Evolutionary conservation across 2,113 vertebrate genomes (phyloP).

Genomic region (Nothocercus nigrocapillus): DNA sequence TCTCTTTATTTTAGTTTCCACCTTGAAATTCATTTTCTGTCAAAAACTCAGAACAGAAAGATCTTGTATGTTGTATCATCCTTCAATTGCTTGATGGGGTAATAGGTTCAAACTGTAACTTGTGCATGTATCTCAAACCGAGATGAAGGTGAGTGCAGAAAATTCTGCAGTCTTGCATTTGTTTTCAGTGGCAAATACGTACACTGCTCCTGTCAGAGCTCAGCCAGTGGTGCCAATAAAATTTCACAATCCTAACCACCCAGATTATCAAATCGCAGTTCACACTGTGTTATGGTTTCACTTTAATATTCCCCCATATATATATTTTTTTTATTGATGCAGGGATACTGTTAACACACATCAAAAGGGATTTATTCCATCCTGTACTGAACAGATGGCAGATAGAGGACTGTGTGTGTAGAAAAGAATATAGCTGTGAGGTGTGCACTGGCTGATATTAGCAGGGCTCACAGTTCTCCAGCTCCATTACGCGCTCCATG

Average conservation of each 20-base stretch:
- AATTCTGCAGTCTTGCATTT: not conserved
- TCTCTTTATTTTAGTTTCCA: not conserved
- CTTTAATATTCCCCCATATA: not conserved
- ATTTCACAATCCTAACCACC: not conserved
- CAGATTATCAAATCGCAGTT: not conserved
- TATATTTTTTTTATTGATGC: not conserved
- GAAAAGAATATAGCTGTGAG: constrained; percentile 2
- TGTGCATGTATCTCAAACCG: fast-evolving
- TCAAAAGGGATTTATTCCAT: constrained; percentile 42
- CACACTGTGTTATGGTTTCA: not conserved
- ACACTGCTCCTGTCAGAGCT: not conserved
- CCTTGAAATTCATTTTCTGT: not conserved
- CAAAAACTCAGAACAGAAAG: not conserved
- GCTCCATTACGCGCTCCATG: not conserved
- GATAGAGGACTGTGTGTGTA: not conserved
- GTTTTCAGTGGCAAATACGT: not conserved
- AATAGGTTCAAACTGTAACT: not conserved
- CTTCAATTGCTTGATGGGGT: not conserved
- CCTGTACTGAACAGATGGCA: constrained; percentile 53
- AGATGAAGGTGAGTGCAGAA: not conserved
- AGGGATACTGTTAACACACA: constrained; percentile 14
- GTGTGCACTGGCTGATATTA: not conserved
- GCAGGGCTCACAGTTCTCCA: not conserved
- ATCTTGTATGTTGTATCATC: not conserved
- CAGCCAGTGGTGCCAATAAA: not conserved